Base-by-base conservation (phyloP, 2,888 invertebrate genomes). In the Exephanes ischioxanthus region DNA sequence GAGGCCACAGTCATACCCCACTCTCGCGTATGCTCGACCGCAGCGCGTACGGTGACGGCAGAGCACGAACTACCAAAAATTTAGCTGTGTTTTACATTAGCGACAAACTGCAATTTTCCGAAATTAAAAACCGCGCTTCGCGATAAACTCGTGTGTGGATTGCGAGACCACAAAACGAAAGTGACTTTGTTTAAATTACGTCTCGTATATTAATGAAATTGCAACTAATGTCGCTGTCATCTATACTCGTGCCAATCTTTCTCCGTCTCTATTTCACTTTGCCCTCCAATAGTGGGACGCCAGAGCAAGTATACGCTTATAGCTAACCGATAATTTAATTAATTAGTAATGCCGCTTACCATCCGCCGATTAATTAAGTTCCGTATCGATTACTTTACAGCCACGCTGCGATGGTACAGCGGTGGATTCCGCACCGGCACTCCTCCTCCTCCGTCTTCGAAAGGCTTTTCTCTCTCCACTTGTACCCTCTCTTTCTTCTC, bases 281-380 rank as follows among this genome's bases (percentile, higher is more conserved):
- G 4, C 7, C 5, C 41, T 61, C 19, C 55, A 22, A 53, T 51
- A 7, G 16, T 2, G 16, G 11, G 30, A 26, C 48, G 41, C 16
- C 61, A 4, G 41, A n/a, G 53, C 5, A 11, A 58, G 53, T 37
- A 9, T 19, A 48, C 45, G 68, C 58, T 58, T 58, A 75, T 75
- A 75, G 68, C 37, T 33, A 16, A 11, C 51, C 81, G 75, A 75
- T 81, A 70, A 81, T 70, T 81, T 51, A 81, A 81, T 81, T 70
- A 81, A 75, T 75, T 75, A 81, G 67, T 51, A 75, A 51, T 66
- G 16, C 66, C 37, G 75, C 58, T 70, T 58, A 51, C 75, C 51
- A 53, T 61, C 68, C 68, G 30, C 19, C 81, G 70, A 70, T 75
- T 75, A 81, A 81, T 81, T 81, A 76, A 81, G 75, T 70, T 72